Evolutionary conservation across 2,888 invertebrate genomes (phyloP).

Genomic region (Epistrophe eligans): DNA sequence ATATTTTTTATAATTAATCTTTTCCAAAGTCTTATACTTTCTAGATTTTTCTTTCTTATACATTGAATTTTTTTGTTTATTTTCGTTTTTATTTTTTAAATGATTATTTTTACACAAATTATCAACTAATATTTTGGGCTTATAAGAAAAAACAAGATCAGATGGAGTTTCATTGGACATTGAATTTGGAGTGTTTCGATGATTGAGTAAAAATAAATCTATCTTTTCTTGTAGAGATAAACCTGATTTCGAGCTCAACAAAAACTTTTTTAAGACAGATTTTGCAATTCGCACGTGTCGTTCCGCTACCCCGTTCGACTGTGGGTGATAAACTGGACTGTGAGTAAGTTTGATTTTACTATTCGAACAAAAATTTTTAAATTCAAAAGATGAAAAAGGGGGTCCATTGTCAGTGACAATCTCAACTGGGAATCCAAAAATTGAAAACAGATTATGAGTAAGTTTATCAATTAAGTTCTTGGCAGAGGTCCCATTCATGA

Average conservation of each 20-base stretch:
- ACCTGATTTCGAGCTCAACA: conserved; percentile 33
- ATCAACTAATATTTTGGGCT: conserved; percentile 38
- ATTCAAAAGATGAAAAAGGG: conserved; percentile 41
- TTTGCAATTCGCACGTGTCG: conserved; percentile 37
- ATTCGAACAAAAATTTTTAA: conserved; percentile 33
- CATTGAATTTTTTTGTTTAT: not conserved
- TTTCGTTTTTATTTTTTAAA: not conserved
- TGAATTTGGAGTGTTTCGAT: conserved; percentile 30
- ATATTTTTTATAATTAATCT: conserved; percentile 7
- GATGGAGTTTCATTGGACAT: conserved; percentile 44
- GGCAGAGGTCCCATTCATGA: conserved; percentile 23
- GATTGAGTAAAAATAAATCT: conserved; percentile 30
- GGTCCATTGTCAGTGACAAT: conserved; percentile 10
- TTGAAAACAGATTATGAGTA: conserved; percentile 29
- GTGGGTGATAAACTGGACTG: conserved; percentile 28
- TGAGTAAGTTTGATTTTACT: conserved; percentile 40
- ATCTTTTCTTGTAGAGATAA: conserved; percentile 26
- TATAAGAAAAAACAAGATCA: conserved; percentile 38
- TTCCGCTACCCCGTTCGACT: conserved; percentile 40
- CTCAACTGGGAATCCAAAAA: conserved; percentile 43
- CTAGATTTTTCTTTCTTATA: not conserved
- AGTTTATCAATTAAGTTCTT: conserved; percentile 32
- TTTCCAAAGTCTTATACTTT: conserved; percentile 7
- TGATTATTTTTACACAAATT: conserved; percentile 29
- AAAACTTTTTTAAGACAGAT: conserved; percentile 17